These are phyloP conservation scores for Myxocyprinus asiaticus DNA, from an alignment of 2,113 vertebrate species.

Conservation along the genomic window DNA sequence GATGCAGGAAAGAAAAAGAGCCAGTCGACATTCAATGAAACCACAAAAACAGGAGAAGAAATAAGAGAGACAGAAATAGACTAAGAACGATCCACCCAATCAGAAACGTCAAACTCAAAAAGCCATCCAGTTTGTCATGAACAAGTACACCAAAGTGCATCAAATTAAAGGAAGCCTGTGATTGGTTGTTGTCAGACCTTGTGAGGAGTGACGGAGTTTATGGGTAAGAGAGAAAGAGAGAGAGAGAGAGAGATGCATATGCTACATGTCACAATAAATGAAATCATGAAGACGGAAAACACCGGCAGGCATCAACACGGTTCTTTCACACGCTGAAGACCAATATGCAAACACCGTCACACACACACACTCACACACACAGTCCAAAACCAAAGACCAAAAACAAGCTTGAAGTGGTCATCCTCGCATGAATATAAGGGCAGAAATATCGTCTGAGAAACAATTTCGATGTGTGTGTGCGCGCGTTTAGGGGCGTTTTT, in stretches of 20 bases:
- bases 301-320: slow-evolving; percentile 55
- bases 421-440: slow-evolving; percentile 56
- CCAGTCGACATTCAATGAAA: slow-evolving; percentile 70
- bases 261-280: slow-evolving; percentile 56
- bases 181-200: slow-evolving; percentile 50
- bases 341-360: slow-evolving; percentile 51
- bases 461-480: slow-evolving; percentile 49
- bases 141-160: slow-evolving; percentile 33
- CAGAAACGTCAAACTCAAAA: slow-evolving; percentile 44
- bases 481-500: slow-evolving; percentile 4
- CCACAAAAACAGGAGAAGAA: slow-evolving; percentile 60
- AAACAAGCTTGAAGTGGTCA: slow-evolving; percentile 43
- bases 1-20: slow-evolving; percentile 67
- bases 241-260: slow-evolving; percentile 49
- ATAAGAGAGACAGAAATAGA: neutral
- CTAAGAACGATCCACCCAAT: slow-evolving; percentile 32
- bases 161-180: slow-evolving; percentile 45
- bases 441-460: slow-evolving; percentile 57
- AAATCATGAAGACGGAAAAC: slow-evolving; percentile 55
- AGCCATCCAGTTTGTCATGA: slow-evolving; percentile 43
- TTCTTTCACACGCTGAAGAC: slow-evolving; percentile 51
- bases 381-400: slow-evolving; percentile 37
- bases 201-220: slow-evolving; percentile 27
- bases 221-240: slow-evolving; percentile 32
- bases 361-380: slow-evolving; percentile 20